Evolutionary conservation across 1,140 invertebrate species (phyloP).

Genomic region (Trachelipus rathkii): DNA sequence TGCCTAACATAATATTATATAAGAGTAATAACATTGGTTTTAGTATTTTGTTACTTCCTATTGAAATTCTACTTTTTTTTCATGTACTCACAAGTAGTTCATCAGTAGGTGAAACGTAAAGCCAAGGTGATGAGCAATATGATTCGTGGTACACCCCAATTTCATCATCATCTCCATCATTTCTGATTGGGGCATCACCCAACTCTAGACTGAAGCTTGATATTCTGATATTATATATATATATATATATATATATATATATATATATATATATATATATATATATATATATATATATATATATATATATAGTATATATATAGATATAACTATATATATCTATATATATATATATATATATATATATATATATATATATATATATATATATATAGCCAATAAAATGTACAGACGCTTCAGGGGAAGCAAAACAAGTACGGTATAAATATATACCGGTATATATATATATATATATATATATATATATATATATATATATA

Average conservation of each 20-base stretch:
- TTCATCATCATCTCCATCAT: constrained; percentile 42
- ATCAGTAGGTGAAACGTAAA: constrained; percentile 48
- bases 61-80: no score
- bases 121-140: constrained; percentile 48
- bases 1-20: no score
- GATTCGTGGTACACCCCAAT: constrained; percentile 49
- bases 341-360: constrained; percentile 12
- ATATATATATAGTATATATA: constrained; percentile 20
- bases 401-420: no score
- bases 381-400: neutral
- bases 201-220: constrained; percentile 40
- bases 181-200: constrained; percentile 34
- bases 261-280: constrained; percentile 11
- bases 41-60: no score
- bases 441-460: no score
- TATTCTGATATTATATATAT: constrained; percentile 23
- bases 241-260: constrained; percentile 13
- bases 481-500: no score
- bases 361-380: no score
- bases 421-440: no score
- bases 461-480: no score
- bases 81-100: constrained; percentile 47
- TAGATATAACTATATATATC: constrained; percentile 10
- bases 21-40: no score
- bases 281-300: constrained; percentile 11